A percentile compares a stretch with the other conserved stretches of the same genome.
Evolutionary conservation across 2,888 invertebrate species (phyloP).

Genomic region (Amphiduros pacificus): DNA sequence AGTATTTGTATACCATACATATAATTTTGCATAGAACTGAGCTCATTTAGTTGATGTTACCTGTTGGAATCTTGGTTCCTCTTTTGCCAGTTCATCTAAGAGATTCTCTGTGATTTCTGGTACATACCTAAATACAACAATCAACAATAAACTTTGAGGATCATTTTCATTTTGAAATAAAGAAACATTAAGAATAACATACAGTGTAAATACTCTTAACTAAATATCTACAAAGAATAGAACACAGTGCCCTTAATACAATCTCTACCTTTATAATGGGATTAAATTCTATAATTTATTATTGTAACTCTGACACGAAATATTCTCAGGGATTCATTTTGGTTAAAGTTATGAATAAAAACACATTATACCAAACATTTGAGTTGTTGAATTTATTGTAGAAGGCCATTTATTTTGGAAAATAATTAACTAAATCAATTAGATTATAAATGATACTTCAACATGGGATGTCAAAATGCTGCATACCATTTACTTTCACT

Average conservation of each 20-base stretch:
- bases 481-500: slow-evolving; percentile 1
- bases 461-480: not conserved
- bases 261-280: too few relatives aligned
- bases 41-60: too few relatives aligned
- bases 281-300: too few relatives aligned
- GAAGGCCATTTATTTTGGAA: too few relatives aligned
- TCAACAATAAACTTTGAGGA: not conserved
- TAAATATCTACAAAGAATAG: slow-evolving; percentile 5
- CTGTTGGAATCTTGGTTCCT: slow-evolving; percentile 25
- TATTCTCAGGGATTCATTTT: not conserved
- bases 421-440: too few relatives aligned
- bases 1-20: not conserved
- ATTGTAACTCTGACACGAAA: slow-evolving; percentile 6
- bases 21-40: too few relatives aligned
- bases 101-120: slow-evolving; percentile 18
- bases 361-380: too few relatives aligned
- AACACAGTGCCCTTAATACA: too few relatives aligned
- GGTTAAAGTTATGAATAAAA: not conserved
- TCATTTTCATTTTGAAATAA: not conserved
- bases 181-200: not conserved
- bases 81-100: slow-evolving; percentile 24
- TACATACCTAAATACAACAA: slow-evolving; percentile 1
- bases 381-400: too few relatives aligned
- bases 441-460: not conserved
- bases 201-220: not conserved